A percentile compares a stretch with the other conserved stretches of the same genome.
These are phyloP conservation scores for Berghia stephanieae DNA, from an alignment of 1,140 invertebrate genomes.

Conservation along the genomic window DNA sequence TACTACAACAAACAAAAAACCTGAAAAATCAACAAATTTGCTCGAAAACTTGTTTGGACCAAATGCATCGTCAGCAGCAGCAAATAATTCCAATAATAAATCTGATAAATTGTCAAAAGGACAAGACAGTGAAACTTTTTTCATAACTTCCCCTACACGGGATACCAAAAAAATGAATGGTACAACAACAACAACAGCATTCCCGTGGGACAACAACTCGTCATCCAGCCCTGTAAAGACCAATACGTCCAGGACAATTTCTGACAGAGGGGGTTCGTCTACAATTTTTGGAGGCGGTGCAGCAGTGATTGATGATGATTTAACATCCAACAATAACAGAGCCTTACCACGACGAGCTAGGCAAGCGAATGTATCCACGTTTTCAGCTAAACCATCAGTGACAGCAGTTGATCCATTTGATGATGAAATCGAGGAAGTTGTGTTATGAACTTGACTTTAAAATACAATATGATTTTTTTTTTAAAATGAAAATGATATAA, in stretches of 20 bases:
- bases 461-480: not conserved
- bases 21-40: slow-evolving; percentile 42
- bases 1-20: slow-evolving; percentile 5
- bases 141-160: slow-evolving; percentile 17
- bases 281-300: slow-evolving; percentile 47
- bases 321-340: slow-evolving; percentile 31
- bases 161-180: slow-evolving; percentile 24
- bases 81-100: slow-evolving; percentile 28
- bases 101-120: too few species aligned
- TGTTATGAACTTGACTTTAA: slow-evolving; percentile 37
- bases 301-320: slow-evolving; percentile 44
- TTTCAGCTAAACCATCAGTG: slow-evolving; percentile 45
- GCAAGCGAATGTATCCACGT: slow-evolving; percentile 38
- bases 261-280: slow-evolving; percentile 35
- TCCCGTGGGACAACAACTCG: slow-evolving; percentile 45
- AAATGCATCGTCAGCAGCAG: slow-evolving; percentile 21
- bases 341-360: slow-evolving; percentile 41
- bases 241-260: not conserved
- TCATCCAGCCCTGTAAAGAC: slow-evolving; percentile 20
- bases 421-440: slow-evolving; percentile 57
- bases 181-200: slow-evolving; percentile 27
- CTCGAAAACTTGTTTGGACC: slow-evolving; percentile 53
- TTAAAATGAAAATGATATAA: not conserved
- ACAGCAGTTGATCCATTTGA: slow-evolving; percentile 48
- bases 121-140: slow-evolving; percentile 42